Percentiles rank a stretch among this genome's conserved stretches.
These are phyloP conservation scores for Cheirogaleus major DNA, from an alignment of 2,797 vertebrate species.

Conservation along the genomic window DNA sequence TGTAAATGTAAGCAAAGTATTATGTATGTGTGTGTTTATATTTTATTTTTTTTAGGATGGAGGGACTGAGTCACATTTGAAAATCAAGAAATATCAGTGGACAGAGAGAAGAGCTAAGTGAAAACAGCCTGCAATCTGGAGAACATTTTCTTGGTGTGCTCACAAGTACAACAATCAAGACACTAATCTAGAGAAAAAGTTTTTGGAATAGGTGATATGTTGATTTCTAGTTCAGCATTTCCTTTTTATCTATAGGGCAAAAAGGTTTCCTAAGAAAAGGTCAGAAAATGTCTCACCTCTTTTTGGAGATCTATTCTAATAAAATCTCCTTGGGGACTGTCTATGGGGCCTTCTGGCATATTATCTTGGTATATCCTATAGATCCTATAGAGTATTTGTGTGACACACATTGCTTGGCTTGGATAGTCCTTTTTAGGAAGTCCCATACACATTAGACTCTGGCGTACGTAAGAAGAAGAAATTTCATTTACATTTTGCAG, in stretches of 20 bases:
- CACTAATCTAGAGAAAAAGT: background rate
- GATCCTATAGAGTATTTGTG: background rate
- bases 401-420: background rate
- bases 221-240: background rate
- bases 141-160: background rate
- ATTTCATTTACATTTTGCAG: background rate
- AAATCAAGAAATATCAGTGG: background rate
- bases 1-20: background rate
- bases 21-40: fast-evolving
- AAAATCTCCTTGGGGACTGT: background rate
- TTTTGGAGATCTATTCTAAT: background rate
- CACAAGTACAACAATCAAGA: background rate
- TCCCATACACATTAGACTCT: background rate
- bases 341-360: background rate
- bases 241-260: background rate
- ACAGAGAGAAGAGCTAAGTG: background rate
- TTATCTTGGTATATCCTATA: background rate
- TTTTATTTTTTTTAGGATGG: background rate
- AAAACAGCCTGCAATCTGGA: background rate
- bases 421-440: background rate
- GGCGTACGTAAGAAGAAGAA: background rate
- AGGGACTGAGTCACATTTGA: background rate
- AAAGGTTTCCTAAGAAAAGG: background rate
- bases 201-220: background rate
- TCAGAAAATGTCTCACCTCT: background rate